Base-by-base conservation (phyloP, 2,797 vertebrate genomes). In the Microctenopoma stevenorrisi region DNA sequence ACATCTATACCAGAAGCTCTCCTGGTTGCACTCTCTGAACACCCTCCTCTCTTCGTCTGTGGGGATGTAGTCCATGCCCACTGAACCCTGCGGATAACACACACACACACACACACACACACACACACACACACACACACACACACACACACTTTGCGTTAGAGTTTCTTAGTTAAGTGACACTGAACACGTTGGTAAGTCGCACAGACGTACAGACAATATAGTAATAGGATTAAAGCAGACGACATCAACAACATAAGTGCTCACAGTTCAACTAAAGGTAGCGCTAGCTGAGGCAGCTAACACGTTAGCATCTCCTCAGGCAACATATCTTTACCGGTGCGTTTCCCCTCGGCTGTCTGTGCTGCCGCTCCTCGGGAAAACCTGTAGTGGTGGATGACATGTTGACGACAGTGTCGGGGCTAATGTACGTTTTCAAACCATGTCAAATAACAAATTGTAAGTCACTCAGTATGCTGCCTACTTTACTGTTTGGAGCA, bases 11-110 rank as follows among this genome's bases (percentile, higher is more conserved):
- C 82, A 87, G 54, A 94, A 92, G 68, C 92, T 93, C 79, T 94
- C 94, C 0, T 47, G 3, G 66, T 81, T 93, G 83, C 97, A 99
- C 79, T 98, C 95, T 68, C 38, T 90, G 0, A 98, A 92, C 48
- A 97, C 86, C 56, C 75, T 91, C 78, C 35, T 94, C 91, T 99
- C 97, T 8, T 97, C 96, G 2, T 97, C 96, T 16, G 96, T 97
- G 0, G 93, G 95, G 73, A 94, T 56, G 53, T 98, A 97, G 49
- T 91, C 80, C 40, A 76, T 43, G n/a, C 89, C 90, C 63, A 94
- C 1, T 1, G 81, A 82, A 33, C 64, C 79, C 96, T 96, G 89
- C 28, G 61, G 1, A 46, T 2, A 43, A 25, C 18, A 30, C 15
- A 22, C 22, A 22, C 22, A 22, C 22, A 22, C 22, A 22, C 22